A percentile compares a stretch with the other conserved stretches of the same genome.
Evolutionary conservation across 2,888 invertebrate genomes (phyloP).

Genomic region (Platycheirus albimanus): DNA sequence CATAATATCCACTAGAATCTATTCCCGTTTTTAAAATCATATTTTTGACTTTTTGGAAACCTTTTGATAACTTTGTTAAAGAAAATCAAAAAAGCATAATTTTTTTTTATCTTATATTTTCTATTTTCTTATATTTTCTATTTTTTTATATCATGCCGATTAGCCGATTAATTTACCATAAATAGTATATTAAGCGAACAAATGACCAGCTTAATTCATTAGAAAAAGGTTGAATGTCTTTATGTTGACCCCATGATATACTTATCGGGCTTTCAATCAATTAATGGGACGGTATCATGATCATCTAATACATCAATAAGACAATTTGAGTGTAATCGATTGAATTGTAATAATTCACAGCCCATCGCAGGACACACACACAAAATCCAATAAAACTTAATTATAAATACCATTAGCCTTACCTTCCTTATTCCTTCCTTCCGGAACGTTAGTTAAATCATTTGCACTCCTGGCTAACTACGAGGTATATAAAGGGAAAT

Average conservation of each 20-base stretch:
- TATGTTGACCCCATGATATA: neutral
- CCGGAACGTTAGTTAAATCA: conserved; percentile 16
- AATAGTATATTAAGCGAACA: conserved; percentile 19
- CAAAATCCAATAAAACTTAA: conserved; percentile 18
- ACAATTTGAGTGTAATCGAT: conserved; percentile 22
- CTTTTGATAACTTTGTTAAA: too few species aligned
- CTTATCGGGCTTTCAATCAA: conserved; percentile 21
- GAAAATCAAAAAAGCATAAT: too few species aligned
- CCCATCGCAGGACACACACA: neutral
- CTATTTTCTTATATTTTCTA: too few species aligned
- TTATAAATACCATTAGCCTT: conserved; percentile 11
- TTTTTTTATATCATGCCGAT: too few species aligned
- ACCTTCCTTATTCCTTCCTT: conserved; percentile 8
- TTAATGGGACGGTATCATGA: conserved; percentile 14
- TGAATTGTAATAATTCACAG: conserved; percentile 31
- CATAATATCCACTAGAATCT: too few species aligned
- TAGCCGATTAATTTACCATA: conserved; percentile 22
- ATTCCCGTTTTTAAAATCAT: too few species aligned
- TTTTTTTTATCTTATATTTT: too few species aligned
- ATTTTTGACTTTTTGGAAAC: too few species aligned
- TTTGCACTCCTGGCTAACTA: conserved; percentile 9
- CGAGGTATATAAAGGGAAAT: conserved; percentile 22
- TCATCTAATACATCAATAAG: conserved; percentile 9
- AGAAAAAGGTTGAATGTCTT: neutral
- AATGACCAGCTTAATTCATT: conserved; percentile 25